Evolutionary conservation across 2,113 vertebrate genomes (phyloP).

Genomic region (Prochilodus magdalenae): DNA sequence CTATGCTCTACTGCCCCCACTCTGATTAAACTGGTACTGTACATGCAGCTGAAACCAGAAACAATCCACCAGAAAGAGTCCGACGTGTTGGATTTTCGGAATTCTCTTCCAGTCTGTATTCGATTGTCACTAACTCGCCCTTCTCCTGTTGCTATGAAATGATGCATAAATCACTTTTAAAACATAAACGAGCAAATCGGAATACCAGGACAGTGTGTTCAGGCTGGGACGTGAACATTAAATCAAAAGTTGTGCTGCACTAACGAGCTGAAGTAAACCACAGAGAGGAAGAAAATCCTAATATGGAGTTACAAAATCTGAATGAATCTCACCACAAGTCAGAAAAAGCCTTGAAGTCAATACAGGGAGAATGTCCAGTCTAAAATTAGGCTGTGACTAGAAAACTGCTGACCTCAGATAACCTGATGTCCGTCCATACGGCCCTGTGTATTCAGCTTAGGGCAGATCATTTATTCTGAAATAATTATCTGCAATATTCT

Average conservation of each 20-base stretch:
- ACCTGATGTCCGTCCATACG: no score
- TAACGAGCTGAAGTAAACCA: background rate
- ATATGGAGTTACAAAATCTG: background rate
- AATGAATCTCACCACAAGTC: background rate
- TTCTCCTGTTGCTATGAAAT: slow-evolving; percentile 6
- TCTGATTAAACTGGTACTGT: slow-evolving; percentile 21
- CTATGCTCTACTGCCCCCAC: slow-evolving; percentile 38
- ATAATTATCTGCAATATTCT: no score
- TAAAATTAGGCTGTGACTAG: background rate
- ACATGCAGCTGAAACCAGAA: background rate
- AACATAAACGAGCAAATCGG: background rate
- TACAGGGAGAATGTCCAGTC: background rate
- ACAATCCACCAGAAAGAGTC: background rate
- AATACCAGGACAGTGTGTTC: background rate
- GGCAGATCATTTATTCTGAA: no score
- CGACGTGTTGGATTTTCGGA: background rate
- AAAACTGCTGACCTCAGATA: no score
- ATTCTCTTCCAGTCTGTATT: background rate
- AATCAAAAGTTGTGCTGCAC: background rate
- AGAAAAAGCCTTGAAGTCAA: background rate
- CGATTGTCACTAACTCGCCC: background rate
- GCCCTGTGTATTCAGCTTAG: no score
- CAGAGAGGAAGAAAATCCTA: background rate
- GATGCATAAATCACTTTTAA: background rate
- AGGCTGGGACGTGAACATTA: background rate